Evolutionary conservation across 1,140 invertebrate genomes (phyloP).

Genomic region (Drosophila kanapiae): DNA sequence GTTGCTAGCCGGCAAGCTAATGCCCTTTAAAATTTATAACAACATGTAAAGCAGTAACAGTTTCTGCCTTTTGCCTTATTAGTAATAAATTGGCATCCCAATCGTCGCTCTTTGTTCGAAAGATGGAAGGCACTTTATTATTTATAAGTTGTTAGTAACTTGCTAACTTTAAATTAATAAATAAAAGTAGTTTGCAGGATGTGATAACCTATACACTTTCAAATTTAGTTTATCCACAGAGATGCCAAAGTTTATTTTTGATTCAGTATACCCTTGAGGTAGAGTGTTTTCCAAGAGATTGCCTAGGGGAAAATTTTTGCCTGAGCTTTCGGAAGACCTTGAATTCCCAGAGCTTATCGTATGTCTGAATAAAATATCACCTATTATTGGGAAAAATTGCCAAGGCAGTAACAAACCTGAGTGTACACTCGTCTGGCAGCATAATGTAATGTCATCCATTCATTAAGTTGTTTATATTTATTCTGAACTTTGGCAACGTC

Average conservation of each 20-base stretch:
- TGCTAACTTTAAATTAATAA: neutral
- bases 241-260: neutral
- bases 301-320: neutral
- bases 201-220: neutral
- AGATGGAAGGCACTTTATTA: no score
- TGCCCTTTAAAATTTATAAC: neutral
- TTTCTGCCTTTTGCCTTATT: no score
- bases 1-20: neutral
- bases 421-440: constrained; percentile 4
- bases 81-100: no score
- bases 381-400: constrained; percentile 43
- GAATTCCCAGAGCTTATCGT: constrained; percentile 31
- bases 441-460: constrained; percentile 21
- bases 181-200: no score
- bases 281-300: neutral
- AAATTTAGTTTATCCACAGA: neutral
- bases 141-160: no score
- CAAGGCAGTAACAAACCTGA: constrained; percentile 14
- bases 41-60: no score
- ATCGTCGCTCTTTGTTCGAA: no score
- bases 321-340: constrained; percentile 27
- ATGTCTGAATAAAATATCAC: constrained; percentile 30
- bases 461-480: constrained; percentile 1
- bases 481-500: neutral
- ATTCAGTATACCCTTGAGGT: constrained; percentile 3